Percentiles rank a stretch among this genome's conserved stretches.
Evolutionary conservation across 2,797 vertebrate genomes (phyloP).

Genomic region (Alectoris magna): DNA sequence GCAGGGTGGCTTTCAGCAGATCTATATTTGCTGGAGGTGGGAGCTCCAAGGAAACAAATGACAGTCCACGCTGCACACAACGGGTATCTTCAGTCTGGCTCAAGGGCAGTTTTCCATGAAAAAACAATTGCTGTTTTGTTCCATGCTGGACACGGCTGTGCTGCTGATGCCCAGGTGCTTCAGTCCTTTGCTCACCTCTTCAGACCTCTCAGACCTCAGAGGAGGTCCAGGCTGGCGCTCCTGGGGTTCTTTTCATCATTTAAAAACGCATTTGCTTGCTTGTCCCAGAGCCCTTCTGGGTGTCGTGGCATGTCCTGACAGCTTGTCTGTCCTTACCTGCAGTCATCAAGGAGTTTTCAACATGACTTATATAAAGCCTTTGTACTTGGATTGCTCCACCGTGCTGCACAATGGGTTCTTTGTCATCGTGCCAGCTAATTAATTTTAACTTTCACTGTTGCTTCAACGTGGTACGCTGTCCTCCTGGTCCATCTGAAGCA

Average conservation of each 20-base stretch:
- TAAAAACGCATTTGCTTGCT: neutral
- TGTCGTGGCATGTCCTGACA: constrained; percentile 52
- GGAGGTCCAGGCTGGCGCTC: neutral
- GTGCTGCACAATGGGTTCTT: constrained; percentile 74
- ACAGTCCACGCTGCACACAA: fast-evolving
- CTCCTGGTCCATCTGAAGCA: constrained; percentile 51
- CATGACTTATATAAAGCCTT: constrained; percentile 74
- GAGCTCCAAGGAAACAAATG: fast-evolving
- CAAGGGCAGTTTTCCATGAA: fast-evolving
- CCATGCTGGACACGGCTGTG: neutral
- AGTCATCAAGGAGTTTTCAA: constrained; percentile 76
- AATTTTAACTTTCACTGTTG: constrained; percentile 76
- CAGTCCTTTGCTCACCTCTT: neutral
- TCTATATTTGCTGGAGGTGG: neutral
- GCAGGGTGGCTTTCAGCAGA: neutral
- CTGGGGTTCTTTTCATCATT: neutral
- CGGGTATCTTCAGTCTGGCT: neutral
- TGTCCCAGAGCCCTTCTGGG: constrained; percentile 28
- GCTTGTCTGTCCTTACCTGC: constrained; percentile 67
- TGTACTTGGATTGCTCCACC: constrained; percentile 75
- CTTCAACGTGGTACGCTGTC: constrained; percentile 14
- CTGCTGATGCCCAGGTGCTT: neutral
- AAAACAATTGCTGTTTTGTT: neutral
- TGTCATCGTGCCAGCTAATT: constrained; percentile 81
- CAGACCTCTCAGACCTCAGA: neutral